Base-by-base conservation (phyloP, 1,140 invertebrate species). In the Campoletis sonorensis region DNA sequence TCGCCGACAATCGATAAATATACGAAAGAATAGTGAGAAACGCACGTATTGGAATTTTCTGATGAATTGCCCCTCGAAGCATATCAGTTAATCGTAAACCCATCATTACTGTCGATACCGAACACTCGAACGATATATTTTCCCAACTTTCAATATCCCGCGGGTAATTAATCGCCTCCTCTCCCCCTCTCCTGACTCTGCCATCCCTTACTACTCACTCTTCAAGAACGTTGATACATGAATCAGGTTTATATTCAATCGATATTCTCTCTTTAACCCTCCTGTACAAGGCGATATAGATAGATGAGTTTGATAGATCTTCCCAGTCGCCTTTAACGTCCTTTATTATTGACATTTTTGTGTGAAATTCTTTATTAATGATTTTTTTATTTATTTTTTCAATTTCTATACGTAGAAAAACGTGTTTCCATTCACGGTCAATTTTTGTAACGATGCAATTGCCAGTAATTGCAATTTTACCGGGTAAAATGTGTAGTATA, bases 21-120 rank as follows among this genome's bases (percentile, higher is more conserved):
- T 27, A 64, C 15, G 26, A 23, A 26, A 15, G 23, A 23, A 64
- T 4, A 70, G 30, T 33, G 27, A n/a, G 27, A 70, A 70, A 70
- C 1, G n/a, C 26, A 70, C 67, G 61, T 23, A 26, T 13, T 23
- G 21, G 21, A 33, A 40, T 18, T 23, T 68, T 23, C 30, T 80
- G 49, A 61, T 61, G 68, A 23, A 80, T 37, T 79, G 71, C 23
- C 23, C 30, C 11, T 64, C 58, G 4, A 27, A 58, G 27, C 26
- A 27, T 37, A 70, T 70, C 79, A 81, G 51, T 67, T 58, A 37
- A 81, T 81, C 61, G 40, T 23, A 82, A 67, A 70, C 81, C 58
- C 76, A 68, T 82, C 79, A 82, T 82, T 82, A 80, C 81, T 82
- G 72, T 80, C 72, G 81, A 82, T 82, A 82, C 71, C 79, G 5